phyloP scores from a whole-genome alignment of 2,888 invertebrate genomes.

The Graphium colonna region DNA sequence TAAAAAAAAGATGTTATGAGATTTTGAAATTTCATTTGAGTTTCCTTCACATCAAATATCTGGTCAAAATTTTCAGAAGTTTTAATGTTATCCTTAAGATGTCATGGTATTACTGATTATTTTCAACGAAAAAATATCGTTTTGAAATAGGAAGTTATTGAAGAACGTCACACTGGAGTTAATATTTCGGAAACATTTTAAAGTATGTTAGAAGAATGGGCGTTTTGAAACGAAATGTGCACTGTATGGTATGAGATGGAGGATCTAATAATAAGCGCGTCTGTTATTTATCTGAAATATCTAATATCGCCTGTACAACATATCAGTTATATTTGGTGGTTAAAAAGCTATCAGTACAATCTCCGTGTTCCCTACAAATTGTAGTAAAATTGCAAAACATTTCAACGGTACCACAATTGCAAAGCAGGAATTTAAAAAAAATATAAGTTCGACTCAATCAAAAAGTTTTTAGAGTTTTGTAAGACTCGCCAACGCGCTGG shows the following conservation, averaged over 20 bases:
- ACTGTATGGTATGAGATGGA: neutral
- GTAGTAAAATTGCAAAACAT: slow-evolving; percentile 19
- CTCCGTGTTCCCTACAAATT: slow-evolving; percentile 10
- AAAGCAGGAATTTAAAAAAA: slow-evolving; percentile 21
- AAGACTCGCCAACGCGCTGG: slow-evolving; percentile 23
- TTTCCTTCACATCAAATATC: neutral
- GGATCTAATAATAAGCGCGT: neutral
- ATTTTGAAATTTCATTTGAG: neutral
- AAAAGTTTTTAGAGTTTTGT: slow-evolving; percentile 17
- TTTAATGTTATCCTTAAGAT: neutral
- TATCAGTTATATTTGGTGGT: slow-evolving; percentile 18
- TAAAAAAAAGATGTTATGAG: too few species aligned
- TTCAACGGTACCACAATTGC: slow-evolving; percentile 20
- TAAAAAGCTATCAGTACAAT: slow-evolving; percentile 14
- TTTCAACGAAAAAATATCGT: neutral
- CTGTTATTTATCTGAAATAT: neutral
- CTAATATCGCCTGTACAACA: neutral
- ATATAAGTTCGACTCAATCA: slow-evolving; percentile 21
- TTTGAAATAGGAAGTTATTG: neutral
- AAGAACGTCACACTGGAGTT: neutral
- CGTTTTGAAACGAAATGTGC: neutral
- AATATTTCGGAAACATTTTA: neutral
- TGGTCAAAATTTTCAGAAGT: neutral
- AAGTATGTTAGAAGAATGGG: slow-evolving; percentile 10
- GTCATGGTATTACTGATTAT: neutral